Conservation (phyloP, 2,797 vertebrate species). For the Phylloscopus collybita region DNA sequence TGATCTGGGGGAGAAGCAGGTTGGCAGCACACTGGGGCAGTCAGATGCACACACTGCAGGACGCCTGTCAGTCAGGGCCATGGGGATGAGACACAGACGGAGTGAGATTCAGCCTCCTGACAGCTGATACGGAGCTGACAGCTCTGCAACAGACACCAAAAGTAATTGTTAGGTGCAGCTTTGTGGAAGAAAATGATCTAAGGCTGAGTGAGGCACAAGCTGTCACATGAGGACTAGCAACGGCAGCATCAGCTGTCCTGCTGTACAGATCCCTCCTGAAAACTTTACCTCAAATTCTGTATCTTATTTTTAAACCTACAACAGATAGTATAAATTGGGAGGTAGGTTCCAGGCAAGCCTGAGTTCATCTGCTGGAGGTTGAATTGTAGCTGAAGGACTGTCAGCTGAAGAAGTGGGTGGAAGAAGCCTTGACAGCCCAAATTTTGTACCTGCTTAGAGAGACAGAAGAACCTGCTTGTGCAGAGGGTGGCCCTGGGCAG, state of each 20-base stretch:
- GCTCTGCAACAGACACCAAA: constrained; percentile 31
- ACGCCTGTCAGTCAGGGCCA: constrained; percentile 4
- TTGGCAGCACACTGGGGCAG: background rate
- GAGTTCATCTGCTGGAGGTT: background rate
- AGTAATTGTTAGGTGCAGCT: constrained; percentile 61
- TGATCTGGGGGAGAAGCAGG: background rate
- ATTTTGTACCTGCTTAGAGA: background rate
- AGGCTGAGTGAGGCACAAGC: constrained; percentile 2
- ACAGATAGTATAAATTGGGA: background rate
- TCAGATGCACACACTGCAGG: background rate
- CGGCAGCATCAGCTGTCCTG: background rate
- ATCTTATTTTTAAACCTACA: background rate
- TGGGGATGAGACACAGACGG: constrained; percentile 16
- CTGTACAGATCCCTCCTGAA: background rate
- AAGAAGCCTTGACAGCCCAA: background rate
- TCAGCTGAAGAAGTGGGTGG: background rate
- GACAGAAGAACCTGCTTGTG: background rate
- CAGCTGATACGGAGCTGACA: constrained; percentile 46
- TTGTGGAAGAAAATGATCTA: constrained; percentile 26
- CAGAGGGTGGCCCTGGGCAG: background rate
- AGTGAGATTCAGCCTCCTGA: constrained; percentile 52
- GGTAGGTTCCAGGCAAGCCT: background rate
- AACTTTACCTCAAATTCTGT: background rate
- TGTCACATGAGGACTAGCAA: background rate
- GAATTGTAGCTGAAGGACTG: background rate